Base-by-base conservation (phyloP, 2,888 invertebrate genomes). In the Odontomyia ornata region DNA sequence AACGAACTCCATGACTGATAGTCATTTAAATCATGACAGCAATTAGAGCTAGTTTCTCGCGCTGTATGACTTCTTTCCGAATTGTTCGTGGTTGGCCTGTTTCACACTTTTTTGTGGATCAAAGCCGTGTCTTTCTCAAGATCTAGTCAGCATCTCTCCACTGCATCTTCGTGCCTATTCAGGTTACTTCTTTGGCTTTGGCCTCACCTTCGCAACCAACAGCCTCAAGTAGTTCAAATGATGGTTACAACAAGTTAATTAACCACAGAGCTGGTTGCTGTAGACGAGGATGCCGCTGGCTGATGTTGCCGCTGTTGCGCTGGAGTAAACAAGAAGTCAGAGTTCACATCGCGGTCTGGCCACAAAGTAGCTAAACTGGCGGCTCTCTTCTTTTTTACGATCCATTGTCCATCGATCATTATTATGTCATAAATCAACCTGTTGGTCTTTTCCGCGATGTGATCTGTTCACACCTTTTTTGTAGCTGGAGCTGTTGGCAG, bases 331-430 rank as follows among this genome's bases (percentile, higher is more conserved):
- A 73, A 60, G 60, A 57, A 73, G 73, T 60, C 72, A 30, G 60
- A 73, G 73, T 73, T 57, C 73, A 43, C 30, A 57, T 43, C 73
- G 69, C 30, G 46, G 69, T 18, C 25, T 18, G 21, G 47, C 46
- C 46, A 30, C 46, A 30, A 57, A 57, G 60, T 73, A 73, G 60
- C 57, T 13, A 73, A 57, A 36, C 57, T 57, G 73, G 30, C 60
- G 60, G 36, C 57, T 57, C 18, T 43, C 56, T 56, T 4, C 36
- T 36, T 25, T 73, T 73, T 73, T 69, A 69, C 30, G 69, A 69
- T 43, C 69, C 47, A 69, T 69, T 57, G 57, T 57, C 60, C 73
- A 73, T 73, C 73, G 73, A 73, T 73, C 73, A 73, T 73, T 73
- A 73, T 57, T 57, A 60, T 73, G 73, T 57, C 73, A 73, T 73